phyloP scores from a whole-genome alignment of 2,888 invertebrate species.

The Mythimna pallens region DNA sequence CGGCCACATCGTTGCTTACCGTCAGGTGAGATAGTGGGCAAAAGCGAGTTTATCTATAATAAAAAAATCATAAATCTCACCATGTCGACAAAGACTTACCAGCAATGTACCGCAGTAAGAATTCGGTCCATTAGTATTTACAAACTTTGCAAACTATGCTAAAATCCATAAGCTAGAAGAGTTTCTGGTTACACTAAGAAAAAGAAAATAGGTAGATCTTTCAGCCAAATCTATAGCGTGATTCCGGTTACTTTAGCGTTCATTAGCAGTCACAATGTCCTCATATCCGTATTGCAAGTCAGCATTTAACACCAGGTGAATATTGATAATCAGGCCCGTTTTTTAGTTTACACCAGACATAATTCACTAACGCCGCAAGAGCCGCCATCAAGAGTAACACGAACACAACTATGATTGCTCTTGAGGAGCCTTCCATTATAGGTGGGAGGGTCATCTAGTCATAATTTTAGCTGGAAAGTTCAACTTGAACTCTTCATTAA shows the following conservation, averaged over 20 bases:
- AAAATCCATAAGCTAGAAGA: slow-evolving; percentile 24
- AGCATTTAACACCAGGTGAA: neutral
- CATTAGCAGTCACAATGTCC: neutral
- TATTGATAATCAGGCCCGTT: neutral
- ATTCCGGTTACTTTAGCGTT: neutral
- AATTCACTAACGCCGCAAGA: neutral
- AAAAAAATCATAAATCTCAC: neutral
- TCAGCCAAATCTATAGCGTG: neutral
- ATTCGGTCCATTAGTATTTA: slow-evolving; percentile 24
- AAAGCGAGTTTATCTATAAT: too few relatives aligned
- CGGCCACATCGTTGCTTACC: too few relatives aligned
- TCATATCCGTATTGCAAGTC: too few relatives aligned
- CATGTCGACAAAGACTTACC: slow-evolving; percentile 24
- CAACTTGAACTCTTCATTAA: too few relatives aligned
- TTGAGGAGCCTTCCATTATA: slow-evolving; percentile 7
- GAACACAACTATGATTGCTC: neutral
- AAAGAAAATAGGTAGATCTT: slow-evolving; percentile 10
- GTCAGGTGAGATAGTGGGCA: too few relatives aligned
- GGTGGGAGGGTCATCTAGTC: neutral
- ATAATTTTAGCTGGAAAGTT: neutral
- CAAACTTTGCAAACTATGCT: slow-evolving; percentile 33
- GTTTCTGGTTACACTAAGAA: slow-evolving; percentile 33
- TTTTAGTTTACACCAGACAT: neutral
- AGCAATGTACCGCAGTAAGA: slow-evolving; percentile 27
- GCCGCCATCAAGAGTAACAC: neutral